Conservation (phyloP, 1,140 invertebrate genomes). For the Frieseomelitta varia region DNA sequence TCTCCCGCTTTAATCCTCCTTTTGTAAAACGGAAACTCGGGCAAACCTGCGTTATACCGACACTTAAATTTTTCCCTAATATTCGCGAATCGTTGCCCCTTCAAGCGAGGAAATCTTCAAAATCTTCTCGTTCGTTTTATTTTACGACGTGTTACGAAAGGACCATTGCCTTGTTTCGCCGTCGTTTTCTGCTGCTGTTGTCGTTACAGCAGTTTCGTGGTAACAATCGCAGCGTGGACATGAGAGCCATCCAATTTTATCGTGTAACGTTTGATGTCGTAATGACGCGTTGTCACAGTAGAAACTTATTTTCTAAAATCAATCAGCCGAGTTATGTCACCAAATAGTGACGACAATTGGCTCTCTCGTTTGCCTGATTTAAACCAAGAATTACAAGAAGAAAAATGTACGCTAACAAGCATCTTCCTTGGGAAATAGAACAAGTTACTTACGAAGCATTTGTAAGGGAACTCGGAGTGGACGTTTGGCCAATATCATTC, state of each 20-base stretch:
- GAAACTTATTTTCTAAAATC: background rate
- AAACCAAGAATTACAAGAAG: too few species aligned
- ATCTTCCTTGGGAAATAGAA: too few species aligned
- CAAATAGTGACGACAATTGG: background rate
- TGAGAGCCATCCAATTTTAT: background rate
- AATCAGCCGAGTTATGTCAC: background rate
- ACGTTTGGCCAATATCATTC: background rate
- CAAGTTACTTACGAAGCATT: too few species aligned
- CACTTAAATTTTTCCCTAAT: background rate
- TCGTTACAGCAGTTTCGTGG: background rate
- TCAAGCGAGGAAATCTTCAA: background rate
- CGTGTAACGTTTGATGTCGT: background rate
- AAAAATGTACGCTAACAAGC: too few species aligned
- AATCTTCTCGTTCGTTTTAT: background rate
- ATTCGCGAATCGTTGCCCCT: too few species aligned
- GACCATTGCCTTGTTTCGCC: background rate
- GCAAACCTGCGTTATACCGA: background rate
- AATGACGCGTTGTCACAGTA: background rate
- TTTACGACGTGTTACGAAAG: background rate
- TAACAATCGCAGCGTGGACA: background rate
- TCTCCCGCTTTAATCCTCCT: constrained; percentile 48
- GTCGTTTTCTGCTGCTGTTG: background rate
- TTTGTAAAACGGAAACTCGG: constrained; percentile 29
- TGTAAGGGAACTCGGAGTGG: background rate
- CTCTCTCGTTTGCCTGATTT: too few species aligned